A percentile compares a stretch with the other conserved stretches of the same genome.
These are phyloP conservation scores for Pyralis farinalis DNA, from an alignment of 2,888 invertebrate genomes.

Conservation along the genomic window DNA sequence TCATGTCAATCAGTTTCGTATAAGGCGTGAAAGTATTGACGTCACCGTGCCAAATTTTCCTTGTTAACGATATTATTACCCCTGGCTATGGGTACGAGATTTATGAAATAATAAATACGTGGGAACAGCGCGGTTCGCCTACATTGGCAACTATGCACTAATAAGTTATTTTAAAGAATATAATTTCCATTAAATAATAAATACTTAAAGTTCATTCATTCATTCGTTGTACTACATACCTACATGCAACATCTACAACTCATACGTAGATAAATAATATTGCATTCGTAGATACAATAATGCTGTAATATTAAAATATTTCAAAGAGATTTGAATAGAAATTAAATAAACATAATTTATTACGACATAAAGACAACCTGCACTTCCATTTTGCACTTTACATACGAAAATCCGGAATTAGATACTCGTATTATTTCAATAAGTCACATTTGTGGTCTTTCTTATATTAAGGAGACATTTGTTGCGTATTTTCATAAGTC, in stretches of 20 bases:
- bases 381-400: slow-evolving; percentile 30
- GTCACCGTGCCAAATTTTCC: slow-evolving; percentile 62
- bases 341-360: slow-evolving; percentile 33
- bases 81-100: slow-evolving; percentile 40
- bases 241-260: too few species aligned
- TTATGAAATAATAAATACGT: slow-evolving; percentile 27
- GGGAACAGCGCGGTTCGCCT: slow-evolving; percentile 33
- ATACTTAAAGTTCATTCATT: too few species aligned
- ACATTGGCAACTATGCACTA: slow-evolving; percentile 13
- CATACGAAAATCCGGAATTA: slow-evolving; percentile 28
- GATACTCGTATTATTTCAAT: slow-evolving; percentile 24
- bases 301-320: slow-evolving; percentile 13
- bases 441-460: too few species aligned
- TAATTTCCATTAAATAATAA: too few species aligned
- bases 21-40: slow-evolving; percentile 76
- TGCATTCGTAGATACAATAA: neutral
- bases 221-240: too few species aligned
- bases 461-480: too few species aligned
- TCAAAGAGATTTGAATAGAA: slow-evolving; percentile 9
- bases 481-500: too few species aligned
- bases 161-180: neutral
- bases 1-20: slow-evolving; percentile 71
- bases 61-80: slow-evolving; percentile 43
- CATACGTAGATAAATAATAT: neutral
- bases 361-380: slow-evolving; percentile 30